A percentile compares a stretch with the other conserved stretches of the same genome.
Evolutionary conservation across 2,888 invertebrate species (phyloP).

Genomic region (Melieria omissa): DNA sequence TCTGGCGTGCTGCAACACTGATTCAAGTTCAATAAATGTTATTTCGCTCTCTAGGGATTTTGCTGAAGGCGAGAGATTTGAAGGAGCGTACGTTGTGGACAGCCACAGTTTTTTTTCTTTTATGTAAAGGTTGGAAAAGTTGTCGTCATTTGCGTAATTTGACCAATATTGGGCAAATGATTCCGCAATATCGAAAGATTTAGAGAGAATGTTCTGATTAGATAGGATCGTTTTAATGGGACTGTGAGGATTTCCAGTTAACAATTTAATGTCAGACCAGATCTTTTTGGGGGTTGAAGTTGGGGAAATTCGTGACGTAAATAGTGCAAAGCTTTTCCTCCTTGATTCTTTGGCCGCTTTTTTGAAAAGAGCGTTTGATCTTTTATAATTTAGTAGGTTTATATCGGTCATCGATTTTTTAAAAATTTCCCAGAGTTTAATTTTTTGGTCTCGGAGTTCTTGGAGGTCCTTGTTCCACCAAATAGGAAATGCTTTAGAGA

Average conservation of each 20-base stretch:
- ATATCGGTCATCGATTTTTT: background rate
- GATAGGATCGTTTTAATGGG: background rate
- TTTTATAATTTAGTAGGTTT: constrained; percentile 2
- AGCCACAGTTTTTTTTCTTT: background rate
- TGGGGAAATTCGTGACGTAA: background rate
- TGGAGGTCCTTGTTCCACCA: constrained; percentile 12
- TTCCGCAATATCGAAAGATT: background rate
- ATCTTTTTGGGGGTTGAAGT: constrained; percentile 2
- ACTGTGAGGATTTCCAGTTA: background rate
- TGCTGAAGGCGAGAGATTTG: background rate
- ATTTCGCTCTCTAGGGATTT: background rate
- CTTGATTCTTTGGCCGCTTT: constrained; percentile 2
- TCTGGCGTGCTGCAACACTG: background rate
- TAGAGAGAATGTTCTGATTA: background rate
- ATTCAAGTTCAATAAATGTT: background rate
- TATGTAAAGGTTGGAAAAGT: background rate
- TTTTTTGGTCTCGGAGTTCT: constrained; percentile 1
- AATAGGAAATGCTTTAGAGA: background rate
- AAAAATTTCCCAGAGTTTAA: background rate
- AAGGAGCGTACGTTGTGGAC: background rate
- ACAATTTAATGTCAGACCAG: background rate
- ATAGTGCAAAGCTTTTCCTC: background rate
- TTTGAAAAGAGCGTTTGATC: background rate
- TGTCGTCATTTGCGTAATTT: background rate
- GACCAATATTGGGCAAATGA: background rate